A percentile compares a stretch with the other conserved stretches of the same genome.
Conservation (phyloP, 2,113 vertebrate genomes). For the Bubo scandiacus region DNA sequence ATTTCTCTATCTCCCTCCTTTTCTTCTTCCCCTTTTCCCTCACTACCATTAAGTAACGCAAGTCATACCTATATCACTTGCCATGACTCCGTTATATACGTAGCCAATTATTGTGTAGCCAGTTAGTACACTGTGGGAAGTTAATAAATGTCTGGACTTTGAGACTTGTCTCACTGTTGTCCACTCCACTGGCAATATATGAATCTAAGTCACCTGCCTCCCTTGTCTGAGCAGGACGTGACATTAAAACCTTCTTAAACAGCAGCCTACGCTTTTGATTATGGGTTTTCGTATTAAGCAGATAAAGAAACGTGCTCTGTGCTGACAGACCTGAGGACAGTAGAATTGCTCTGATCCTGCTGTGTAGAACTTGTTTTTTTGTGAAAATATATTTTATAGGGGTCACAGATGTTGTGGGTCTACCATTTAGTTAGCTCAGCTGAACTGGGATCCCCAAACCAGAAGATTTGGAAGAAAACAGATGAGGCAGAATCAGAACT, state of each 20-base stretch:
- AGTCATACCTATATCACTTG: too few species aligned
- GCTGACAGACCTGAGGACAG: neutral
- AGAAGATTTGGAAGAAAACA: neutral
- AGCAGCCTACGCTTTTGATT: neutral
- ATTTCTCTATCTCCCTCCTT: too few species aligned
- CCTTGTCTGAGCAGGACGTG: too few species aligned
- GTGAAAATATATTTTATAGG: neutral
- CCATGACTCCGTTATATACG: too few species aligned
- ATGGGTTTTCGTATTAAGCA: neutral
- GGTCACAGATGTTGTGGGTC: neutral
- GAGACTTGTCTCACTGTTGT: too few species aligned
- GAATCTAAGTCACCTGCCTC: too few species aligned
- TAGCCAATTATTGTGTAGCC: too few species aligned
- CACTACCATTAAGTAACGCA: too few species aligned
- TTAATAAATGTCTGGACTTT: too few species aligned
- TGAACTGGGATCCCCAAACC: neutral
- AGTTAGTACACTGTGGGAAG: too few species aligned
- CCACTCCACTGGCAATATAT: too few species aligned
- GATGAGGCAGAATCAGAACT: neutral
- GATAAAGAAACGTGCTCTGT: neutral
- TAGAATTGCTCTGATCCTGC: fast-evolving
- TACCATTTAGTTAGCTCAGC: neutral
- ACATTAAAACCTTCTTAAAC: neutral
- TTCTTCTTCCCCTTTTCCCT: too few species aligned
- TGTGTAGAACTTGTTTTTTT: neutral